Base-by-base conservation (phyloP, 30 jellyfish, hydroid and myxozoan genomes). In the Aurelia coerulea region DNA sequence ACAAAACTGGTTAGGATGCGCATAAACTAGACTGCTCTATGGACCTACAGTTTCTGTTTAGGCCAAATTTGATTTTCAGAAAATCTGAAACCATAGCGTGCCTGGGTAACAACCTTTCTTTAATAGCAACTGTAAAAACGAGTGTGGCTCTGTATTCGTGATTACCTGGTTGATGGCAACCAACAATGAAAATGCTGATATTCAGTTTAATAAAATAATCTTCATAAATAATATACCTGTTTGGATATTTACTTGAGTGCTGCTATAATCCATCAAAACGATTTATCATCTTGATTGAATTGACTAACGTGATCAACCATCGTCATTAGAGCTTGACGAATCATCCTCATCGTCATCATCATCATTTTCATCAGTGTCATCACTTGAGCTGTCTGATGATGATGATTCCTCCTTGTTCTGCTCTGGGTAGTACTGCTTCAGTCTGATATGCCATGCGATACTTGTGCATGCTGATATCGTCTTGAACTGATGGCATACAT, bases 401-500 rank as follows among this genome's bases (percentile, higher is more conserved):
- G 91, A 81, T 13, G 92, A 70, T 19, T 33, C 75, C 53, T 74
- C 85, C 7, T 78, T 29, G 32, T 41, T 52, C 69, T 60, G 89
- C 10, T 84, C 95, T 39, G 99, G 97, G 79, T 95, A 86, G 71
- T 95, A 95, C 82, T 79, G 90, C 80, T 95, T 95, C 34, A 95
- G 93, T n/a, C 99, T 78, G 49, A 95, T 86, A 42, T 95, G 99
- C 99, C 99, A 95, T 11, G 99, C 99, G 58, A 95, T 80, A 79
- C 99, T 95, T 31, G 97, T 74, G 73, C 96, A 93, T 2, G 99
- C 99, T 12, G 99, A 95, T 60, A 86, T 79, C 15, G 99, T 95
- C 74, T 95, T 95, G 90, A 95, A 95, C 87, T 95, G 99, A 78
- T 95, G 99, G 62, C 99, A 95, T 0, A 95, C 97, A 69, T 95